These are phyloP conservation scores for Phania funesta DNA, from an alignment of 2,888 invertebrate genomes.

Conservation along the genomic window DNA sequence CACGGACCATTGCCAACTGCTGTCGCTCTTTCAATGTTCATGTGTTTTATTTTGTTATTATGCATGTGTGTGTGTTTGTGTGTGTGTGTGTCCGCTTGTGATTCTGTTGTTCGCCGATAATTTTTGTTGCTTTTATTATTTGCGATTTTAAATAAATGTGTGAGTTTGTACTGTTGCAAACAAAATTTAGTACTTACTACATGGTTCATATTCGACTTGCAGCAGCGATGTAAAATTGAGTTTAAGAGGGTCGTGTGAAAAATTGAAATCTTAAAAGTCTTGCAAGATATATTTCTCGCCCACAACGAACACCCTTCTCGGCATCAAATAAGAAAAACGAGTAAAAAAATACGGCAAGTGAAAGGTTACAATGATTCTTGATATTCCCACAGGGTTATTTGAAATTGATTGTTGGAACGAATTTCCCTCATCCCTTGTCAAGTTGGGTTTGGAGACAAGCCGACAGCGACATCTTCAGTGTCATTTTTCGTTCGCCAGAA, in stretches of 20 bases:
- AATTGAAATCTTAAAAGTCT: not conserved
- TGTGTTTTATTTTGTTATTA: slow-evolving; percentile 44
- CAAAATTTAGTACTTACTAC: slow-evolving; percentile 22
- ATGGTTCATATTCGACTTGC: slow-evolving; percentile 23
- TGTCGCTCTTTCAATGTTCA: slow-evolving; percentile 55
- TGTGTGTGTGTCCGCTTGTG: not conserved
- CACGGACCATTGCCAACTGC: slow-evolving; percentile 70
- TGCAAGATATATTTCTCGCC: too few relatives aligned
- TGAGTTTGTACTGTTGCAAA: slow-evolving; percentile 56
- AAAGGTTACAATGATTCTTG: too few relatives aligned
- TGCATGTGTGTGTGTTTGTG: slow-evolving; percentile 23
- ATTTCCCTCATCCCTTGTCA: too few relatives aligned
- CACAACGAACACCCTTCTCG: too few relatives aligned
- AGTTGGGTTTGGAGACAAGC: too few relatives aligned
- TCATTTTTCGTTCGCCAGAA: too few relatives aligned
- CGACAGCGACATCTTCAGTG: too few relatives aligned
- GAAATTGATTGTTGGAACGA: too few relatives aligned
- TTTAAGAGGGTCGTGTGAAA: slow-evolving; percentile 8
- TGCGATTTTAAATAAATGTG: slow-evolving; percentile 48
- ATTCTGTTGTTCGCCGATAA: slow-evolving; percentile 49
- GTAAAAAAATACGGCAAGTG: too few relatives aligned
- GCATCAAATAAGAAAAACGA: too few relatives aligned
- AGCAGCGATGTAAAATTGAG: not conserved
- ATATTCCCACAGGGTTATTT: too few relatives aligned
- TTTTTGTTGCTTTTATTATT: slow-evolving; percentile 32